Evolutionary conservation across 2,888 invertebrate genomes (phyloP).

Genomic region (Eurytoma californica): DNA sequence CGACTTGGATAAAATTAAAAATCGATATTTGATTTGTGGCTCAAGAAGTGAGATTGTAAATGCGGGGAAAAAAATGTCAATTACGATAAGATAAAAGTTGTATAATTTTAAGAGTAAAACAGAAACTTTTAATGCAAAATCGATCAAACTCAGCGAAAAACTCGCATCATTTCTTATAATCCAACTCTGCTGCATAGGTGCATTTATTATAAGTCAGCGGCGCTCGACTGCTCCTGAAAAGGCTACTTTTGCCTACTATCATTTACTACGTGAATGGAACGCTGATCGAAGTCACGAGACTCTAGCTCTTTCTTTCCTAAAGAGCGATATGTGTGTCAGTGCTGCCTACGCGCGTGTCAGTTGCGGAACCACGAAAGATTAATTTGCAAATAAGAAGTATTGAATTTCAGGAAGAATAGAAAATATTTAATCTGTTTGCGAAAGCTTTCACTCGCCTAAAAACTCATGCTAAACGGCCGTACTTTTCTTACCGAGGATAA

Average conservation of each 20-base stretch:
- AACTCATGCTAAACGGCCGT: no score
- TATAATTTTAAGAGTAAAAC: no score
- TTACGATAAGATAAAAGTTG: no score
- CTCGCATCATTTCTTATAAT: background rate
- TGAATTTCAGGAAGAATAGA: background rate
- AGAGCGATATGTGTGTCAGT: background rate
- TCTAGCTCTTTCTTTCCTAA: background rate
- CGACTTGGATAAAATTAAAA: no score
- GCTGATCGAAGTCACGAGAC: background rate
- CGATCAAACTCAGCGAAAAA: background rate
- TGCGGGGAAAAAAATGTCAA: no score
- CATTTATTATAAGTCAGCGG: background rate
- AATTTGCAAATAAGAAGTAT: slow-evolving; percentile 8
- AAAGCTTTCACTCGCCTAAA: no score
- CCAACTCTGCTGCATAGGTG: background rate
- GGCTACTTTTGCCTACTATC: slow-evolving; percentile 15
- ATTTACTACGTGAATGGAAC: slow-evolving; percentile 18
- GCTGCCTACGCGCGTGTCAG: slow-evolving; percentile 8
- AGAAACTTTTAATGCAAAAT: no score
- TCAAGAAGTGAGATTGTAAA: no score
- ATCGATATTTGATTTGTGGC: no score
- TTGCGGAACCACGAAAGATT: background rate
- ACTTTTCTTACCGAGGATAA: no score
- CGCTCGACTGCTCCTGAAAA: slow-evolving; percentile 16
- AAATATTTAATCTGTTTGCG: background rate